Evolutionary conservation across 2,113 vertebrate genomes (phyloP).

Genomic region (Hemichromis elongatus): DNA sequence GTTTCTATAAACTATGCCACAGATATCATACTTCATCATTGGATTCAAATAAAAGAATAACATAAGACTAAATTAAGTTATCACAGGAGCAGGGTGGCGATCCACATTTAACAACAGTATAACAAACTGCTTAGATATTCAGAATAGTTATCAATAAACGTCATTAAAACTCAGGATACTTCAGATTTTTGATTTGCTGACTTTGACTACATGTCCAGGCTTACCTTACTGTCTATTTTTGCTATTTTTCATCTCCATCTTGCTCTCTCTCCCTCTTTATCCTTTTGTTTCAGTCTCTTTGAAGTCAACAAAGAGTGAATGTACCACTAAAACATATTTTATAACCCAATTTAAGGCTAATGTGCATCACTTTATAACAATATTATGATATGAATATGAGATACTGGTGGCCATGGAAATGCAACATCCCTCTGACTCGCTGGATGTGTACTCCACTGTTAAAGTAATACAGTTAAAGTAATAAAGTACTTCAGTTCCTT

Average conservation of each 20-base stretch:
- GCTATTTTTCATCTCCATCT: background rate
- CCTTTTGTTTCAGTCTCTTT: background rate
- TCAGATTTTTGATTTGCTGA: background rate
- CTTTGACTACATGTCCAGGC: too few relatives aligned
- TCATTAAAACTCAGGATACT: too few relatives aligned
- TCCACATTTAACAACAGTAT: background rate
- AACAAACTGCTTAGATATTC: background rate
- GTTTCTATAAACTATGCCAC: background rate
- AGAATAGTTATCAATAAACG: background rate
- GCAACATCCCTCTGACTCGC: background rate
- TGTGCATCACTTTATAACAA: background rate
- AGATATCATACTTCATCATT: background rate
- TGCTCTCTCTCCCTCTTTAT: background rate
- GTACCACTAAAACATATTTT: background rate
- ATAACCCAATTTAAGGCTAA: background rate
- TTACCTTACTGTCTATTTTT: too few relatives aligned
- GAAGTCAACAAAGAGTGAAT: background rate
- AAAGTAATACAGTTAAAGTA: background rate
- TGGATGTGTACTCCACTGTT: background rate
- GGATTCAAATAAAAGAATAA: background rate
- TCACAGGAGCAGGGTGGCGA: background rate
- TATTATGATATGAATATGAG: background rate
- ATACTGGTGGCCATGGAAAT: background rate
- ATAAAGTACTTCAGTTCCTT: background rate
- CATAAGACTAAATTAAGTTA: background rate